A percentile compares a stretch with the other conserved stretches of the same genome.
Conservation (phyloP, 2,888 invertebrate species). For the Cylloceria caligata region DNA sequence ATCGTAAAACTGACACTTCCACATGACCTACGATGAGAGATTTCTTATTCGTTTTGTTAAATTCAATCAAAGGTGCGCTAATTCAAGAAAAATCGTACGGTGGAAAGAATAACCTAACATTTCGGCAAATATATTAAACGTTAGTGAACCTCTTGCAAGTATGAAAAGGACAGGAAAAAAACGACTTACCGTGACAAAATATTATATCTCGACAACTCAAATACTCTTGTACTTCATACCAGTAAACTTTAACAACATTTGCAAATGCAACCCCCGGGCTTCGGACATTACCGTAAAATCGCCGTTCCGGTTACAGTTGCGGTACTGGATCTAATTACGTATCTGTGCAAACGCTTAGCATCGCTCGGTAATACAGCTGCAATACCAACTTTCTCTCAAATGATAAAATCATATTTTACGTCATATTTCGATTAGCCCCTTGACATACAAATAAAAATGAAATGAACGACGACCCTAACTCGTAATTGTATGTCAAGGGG, state of each 20-base stretch:
- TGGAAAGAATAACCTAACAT: conserved; percentile 30
- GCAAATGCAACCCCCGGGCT: conserved; percentile 19
- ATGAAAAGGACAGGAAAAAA: background rate
- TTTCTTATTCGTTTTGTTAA: too few relatives aligned
- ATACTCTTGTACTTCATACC: conserved; percentile 42
- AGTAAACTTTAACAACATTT: conserved; percentile 54
- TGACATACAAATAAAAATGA: too few relatives aligned
- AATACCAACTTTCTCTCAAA: background rate
- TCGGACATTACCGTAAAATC: conserved; percentile 2
- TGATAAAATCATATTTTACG: too few relatives aligned
- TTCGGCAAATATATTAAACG: background rate
- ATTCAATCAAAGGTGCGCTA: background rate
- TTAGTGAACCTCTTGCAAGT: background rate
- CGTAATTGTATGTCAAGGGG: too few relatives aligned
- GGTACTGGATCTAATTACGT: background rate
- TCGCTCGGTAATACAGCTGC: conserved; percentile 4
- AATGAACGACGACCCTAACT: too few relatives aligned
- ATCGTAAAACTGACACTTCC: conserved; percentile 73
- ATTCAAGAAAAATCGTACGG: background rate
- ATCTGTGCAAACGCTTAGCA: background rate
- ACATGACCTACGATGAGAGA: conserved; percentile 72
- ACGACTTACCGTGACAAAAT: conserved; percentile 38
- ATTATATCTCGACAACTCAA: conserved; percentile 12
- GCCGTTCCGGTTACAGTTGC: background rate
- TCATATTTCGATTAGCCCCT: too few relatives aligned